Evolutionary conservation across 2,888 invertebrate genomes (phyloP).

Genomic region (Thecophora atra): DNA sequence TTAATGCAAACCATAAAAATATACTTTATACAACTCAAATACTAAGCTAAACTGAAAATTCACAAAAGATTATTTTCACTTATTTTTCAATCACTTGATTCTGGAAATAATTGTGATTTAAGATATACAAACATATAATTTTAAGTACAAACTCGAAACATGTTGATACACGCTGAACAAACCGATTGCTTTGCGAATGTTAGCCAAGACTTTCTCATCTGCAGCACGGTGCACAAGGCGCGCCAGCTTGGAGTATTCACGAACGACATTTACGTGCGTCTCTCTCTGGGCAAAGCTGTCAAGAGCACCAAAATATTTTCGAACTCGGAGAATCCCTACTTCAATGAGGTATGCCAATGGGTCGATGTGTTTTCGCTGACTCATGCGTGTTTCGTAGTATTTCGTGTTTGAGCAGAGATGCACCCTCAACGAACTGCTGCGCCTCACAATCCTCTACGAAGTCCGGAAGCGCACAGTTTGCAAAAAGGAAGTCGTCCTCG

Average conservation of each 20-base stretch:
- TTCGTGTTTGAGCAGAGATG: constrained; percentile 75
- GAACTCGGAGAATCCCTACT: constrained; percentile 73
- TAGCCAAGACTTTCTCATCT: constrained; percentile 69
- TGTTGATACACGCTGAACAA: constrained; percentile 47
- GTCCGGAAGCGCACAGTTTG: constrained; percentile 68
- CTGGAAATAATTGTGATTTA: no score
- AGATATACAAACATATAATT: no score
- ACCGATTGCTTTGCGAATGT: constrained; percentile 61
- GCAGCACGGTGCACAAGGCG: constrained; percentile 75
- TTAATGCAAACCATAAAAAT: no score
- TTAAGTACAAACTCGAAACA: constrained; percentile 36
- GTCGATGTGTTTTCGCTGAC: neutral
- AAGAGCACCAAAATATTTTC: constrained; percentile 70
- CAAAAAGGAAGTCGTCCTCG: constrained; percentile 69
- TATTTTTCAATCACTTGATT: no score
- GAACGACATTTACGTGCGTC: constrained; percentile 72
- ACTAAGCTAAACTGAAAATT: no score
- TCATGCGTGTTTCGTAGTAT: constrained; percentile 67
- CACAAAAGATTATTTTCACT: no score
- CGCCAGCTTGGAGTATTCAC: constrained; percentile 69
- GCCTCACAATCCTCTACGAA: constrained; percentile 70
- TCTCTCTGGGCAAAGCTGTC: constrained; percentile 72
- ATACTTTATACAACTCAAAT: no score
- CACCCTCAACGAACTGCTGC: constrained; percentile 70
- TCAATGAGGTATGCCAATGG: constrained; percentile 71